Conservation (phyloP, 2,888 invertebrate species). For the Microctonus aethiopoides region DNA sequence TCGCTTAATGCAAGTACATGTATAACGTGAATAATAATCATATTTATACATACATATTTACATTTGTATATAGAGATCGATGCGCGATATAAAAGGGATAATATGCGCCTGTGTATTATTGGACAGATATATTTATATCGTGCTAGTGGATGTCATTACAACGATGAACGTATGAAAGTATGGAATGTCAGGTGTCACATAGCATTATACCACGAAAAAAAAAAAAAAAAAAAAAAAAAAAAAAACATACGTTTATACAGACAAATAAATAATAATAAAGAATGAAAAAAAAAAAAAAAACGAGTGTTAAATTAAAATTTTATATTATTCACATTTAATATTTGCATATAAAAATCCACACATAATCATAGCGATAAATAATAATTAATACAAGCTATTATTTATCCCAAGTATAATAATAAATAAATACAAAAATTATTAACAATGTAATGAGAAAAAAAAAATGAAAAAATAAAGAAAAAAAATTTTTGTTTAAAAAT, state of each 20-base stretch:
- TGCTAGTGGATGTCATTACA: slow-evolving; percentile 39
- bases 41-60: slow-evolving; percentile 16
- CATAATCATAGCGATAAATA: neutral
- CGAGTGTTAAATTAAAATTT: neutral
- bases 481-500: no score
- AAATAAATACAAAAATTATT: no score
- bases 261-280: neutral
- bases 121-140: neutral
- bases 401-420: no score
- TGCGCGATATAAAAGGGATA: slow-evolving; percentile 24
- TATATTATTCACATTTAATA: neutral
- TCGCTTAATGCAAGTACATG: slow-evolving; percentile 35
- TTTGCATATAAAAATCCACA: neutral
- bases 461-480: no score
- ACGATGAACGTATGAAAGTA: slow-evolving; percentile 38
- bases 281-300: neutral
- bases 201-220: slow-evolving; percentile 35
- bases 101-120: neutral
- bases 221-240: slow-evolving; percentile 18
- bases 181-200: slow-evolving; percentile 36
- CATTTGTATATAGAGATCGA: slow-evolving; percentile 37
- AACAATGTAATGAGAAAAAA: no score
- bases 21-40: slow-evolving; percentile 44
- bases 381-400: no score
- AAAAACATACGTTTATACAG: neutral